These are phyloP conservation scores for Tillus elongatus DNA, from an alignment of 2,888 invertebrate species.

Conservation along the genomic window DNA sequence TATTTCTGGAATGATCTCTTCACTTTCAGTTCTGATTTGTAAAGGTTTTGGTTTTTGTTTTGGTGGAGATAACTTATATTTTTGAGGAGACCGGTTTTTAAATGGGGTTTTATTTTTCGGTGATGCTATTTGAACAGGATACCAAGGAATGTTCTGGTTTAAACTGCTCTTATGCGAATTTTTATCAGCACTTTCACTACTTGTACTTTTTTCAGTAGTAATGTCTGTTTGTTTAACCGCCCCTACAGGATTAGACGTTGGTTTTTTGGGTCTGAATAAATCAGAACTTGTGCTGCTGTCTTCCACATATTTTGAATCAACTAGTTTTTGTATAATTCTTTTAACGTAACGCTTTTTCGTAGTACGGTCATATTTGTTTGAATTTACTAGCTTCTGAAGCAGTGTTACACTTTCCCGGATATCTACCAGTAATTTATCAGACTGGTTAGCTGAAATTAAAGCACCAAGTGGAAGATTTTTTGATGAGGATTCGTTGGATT, in stretches of 20 bases:
- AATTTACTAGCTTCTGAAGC: conserved; percentile 50
- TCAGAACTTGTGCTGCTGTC: conserved; percentile 47
- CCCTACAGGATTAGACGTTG: no score
- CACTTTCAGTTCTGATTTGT: no score
- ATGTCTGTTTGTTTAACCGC: no score
- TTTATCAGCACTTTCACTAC: no score
- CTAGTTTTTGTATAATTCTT: conserved; percentile 53
- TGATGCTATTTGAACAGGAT: conserved; percentile 29
- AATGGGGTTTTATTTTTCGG: no score
- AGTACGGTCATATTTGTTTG: conserved; percentile 49
- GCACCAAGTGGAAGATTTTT: conserved; percentile 5
- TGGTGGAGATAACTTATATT: no score
- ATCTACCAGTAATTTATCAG: conserved; percentile 45
- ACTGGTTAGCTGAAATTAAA: conserved; percentile 22
- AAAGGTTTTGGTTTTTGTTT: no score
- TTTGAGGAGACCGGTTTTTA: conserved; percentile 10
- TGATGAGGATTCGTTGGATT: conserved; percentile 7
- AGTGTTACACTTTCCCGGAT: conserved; percentile 54
- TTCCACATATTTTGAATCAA: conserved; percentile 51
- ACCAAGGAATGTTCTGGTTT: conserved; percentile 40
- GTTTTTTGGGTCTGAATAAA: conserved; percentile 42
- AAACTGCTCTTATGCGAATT: no score
- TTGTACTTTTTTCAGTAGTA: no score
- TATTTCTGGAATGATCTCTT: no score
- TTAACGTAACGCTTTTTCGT: conserved; percentile 56